These are phyloP conservation scores for Cantharis lateralis DNA, from an alignment of 2,888 invertebrate species.

Conservation along the genomic window DNA sequence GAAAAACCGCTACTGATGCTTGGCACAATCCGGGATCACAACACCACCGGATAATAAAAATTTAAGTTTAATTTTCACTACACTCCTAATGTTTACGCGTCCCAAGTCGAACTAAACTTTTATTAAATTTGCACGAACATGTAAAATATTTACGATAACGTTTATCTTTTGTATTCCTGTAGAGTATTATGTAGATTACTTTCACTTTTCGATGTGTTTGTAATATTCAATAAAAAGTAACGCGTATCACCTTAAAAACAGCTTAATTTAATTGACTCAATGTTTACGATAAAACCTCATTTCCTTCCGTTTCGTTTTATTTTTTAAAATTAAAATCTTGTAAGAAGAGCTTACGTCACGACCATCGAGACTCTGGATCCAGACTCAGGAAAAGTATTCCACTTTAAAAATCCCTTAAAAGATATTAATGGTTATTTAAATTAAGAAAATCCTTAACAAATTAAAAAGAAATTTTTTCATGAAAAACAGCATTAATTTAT, in stretches of 20 bases:
- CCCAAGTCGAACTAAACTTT: not conserved
- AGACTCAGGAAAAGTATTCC: too few relatives aligned
- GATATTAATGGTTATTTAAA: too few relatives aligned
- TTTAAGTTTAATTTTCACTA: not conserved
- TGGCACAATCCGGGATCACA: not conserved
- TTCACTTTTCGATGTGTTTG: not conserved
- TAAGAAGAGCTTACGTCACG: too few relatives aligned
- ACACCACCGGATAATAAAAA: not conserved
- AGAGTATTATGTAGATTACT: not conserved
- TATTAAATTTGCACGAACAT: not conserved
- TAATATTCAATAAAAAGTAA: not conserved
- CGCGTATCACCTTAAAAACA: not conserved
- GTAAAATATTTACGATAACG: not conserved
- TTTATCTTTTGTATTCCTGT: not conserved
- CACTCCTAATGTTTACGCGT: not conserved
- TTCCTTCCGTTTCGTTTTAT: too few relatives aligned
- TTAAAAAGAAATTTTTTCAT: too few relatives aligned
- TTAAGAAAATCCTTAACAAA: too few relatives aligned
- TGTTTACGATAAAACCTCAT: not conserved
- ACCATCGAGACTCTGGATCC: too few relatives aligned
- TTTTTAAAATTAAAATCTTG: too few relatives aligned
- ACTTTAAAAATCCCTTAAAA: too few relatives aligned
- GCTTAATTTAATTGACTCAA: not conserved
- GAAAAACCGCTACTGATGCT: too few relatives aligned
- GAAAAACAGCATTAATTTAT: too few relatives aligned